Evolutionary conservation across 2,888 invertebrate genomes (phyloP).

Genomic region (Clistopyga incitator): DNA sequence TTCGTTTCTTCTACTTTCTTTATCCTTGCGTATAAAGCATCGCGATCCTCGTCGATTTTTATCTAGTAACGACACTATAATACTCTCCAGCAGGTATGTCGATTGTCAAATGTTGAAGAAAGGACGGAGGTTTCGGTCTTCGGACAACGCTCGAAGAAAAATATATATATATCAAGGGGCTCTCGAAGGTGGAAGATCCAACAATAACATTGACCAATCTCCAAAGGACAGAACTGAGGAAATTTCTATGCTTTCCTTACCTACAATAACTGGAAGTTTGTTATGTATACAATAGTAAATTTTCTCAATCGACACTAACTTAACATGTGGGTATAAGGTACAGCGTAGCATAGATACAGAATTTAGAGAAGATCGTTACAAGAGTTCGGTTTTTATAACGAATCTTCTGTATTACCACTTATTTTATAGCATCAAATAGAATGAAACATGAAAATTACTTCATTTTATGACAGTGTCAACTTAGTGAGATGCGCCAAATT

Average conservation of each 20-base stretch:
- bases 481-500: constrained; percentile 20
- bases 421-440: background rate
- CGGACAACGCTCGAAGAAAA: constrained; percentile 34
- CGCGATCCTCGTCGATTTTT: constrained; percentile 24
- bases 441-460: background rate
- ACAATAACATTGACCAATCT: background rate
- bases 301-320: too few relatives aligned
- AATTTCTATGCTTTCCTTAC: too few relatives aligned
- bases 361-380: too few relatives aligned
- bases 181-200: background rate
- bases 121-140: background rate
- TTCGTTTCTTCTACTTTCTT: background rate
- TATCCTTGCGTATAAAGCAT: background rate
- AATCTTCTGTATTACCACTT: background rate
- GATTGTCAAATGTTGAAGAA: constrained; percentile 37
- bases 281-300: too few relatives aligned
- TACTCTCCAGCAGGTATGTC: background rate
- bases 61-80: constrained; percentile 23
- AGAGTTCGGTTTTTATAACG: too few relatives aligned
- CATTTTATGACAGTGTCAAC: background rate
- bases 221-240: background rate
- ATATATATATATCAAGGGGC: constrained; percentile 20
- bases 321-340: too few relatives aligned
- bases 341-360: too few relatives aligned
- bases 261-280: too few relatives aligned